Evolutionary conservation across 2,888 invertebrate genomes (phyloP), one percentile per base, ranked within the genome.

Genomic region (Gymnocheta viridis): DNA sequence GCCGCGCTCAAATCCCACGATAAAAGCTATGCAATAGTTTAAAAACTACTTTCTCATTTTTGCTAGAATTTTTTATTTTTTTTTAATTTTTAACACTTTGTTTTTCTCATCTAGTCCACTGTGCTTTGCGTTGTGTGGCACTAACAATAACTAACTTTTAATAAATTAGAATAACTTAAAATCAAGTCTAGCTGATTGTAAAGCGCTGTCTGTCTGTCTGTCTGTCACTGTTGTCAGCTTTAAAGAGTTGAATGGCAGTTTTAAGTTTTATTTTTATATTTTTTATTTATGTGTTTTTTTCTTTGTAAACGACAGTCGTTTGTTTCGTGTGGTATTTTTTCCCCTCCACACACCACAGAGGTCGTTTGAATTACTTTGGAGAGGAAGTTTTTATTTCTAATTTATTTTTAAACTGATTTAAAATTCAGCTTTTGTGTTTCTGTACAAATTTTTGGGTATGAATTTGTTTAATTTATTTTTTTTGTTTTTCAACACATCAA

Each of bases 341-440:
- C 51, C 19, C 72, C 62, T 38, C 54, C 62, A 47, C 54, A 67
- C 67, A n/a, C 72, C 78, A 49, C 62, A 69, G 67, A 82, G 82
- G 82, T 74, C 82, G 78, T 82, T 82, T 62, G 67, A 32, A 22
- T 38, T 49, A 32, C 6, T 32, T 49, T 14, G 27, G 17, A 5
- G n/a, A 49, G 35, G n/a, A 24, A 49, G n/a, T 49, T 60, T 56
- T 56, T 35, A 24, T 58, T 51, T 44, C 49, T 58, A 24, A 60
- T 60, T 62, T 69, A 60, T 62, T 49, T 51, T 19, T n/a, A 41
- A 29, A 29, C 29, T 51, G 29, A 10, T 51, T 74, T 17, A 6
- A n/a, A 35, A 51, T 51, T 62, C 10, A 64, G 5, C 17, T 29
- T 51, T 51, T 41, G 10, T 17, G 27, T 56, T 41, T 19, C 58